These are phyloP conservation scores for Mythimna loreyi DNA, from an alignment of 2,888 invertebrate genomes.

Conservation along the genomic window DNA sequence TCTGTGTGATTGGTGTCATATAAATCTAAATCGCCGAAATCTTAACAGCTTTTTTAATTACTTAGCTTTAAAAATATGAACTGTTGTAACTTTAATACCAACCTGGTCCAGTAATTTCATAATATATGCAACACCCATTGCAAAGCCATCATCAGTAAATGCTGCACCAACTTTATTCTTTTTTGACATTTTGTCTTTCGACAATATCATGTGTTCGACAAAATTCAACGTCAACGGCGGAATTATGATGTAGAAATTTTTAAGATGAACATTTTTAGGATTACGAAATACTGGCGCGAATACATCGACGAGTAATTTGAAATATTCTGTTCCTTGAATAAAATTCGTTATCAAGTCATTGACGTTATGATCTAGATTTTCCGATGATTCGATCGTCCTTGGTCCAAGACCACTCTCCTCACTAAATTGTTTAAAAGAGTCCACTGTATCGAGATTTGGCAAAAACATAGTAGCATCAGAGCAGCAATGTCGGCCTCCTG, in stretches of 20 bases:
- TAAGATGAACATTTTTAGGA: conserved; percentile 96
- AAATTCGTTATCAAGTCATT: conserved; percentile 95
- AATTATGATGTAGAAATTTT: conserved; percentile 97
- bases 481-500: conserved; percentile 98
- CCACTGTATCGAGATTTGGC: conserved; percentile 93
- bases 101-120: conserved; percentile 97
- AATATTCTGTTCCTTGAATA: conserved; percentile 97
- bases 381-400: conserved; percentile 92
- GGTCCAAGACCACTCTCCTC: conserved; percentile 91
- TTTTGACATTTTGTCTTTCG: conserved; percentile 98
- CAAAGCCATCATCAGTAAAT: conserved; percentile 99
- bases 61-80: background rate
- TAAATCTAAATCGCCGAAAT: background rate
- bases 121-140: conserved; percentile 98
- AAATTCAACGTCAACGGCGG: conserved; percentile 98
- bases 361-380: conserved; percentile 94
- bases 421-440: conserved; percentile 92
- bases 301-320: conserved; percentile 97
- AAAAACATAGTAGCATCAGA: conserved; percentile 97
- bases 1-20: too few species aligned
- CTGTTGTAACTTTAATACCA: conserved; percentile 21
- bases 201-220: conserved; percentile 97
- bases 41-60: too few species aligned
- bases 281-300: conserved; percentile 97
- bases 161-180: conserved; percentile 96